Evolutionary conservation across 2,888 invertebrate genomes (phyloP).

Genomic region (Aphodius sticticus): DNA sequence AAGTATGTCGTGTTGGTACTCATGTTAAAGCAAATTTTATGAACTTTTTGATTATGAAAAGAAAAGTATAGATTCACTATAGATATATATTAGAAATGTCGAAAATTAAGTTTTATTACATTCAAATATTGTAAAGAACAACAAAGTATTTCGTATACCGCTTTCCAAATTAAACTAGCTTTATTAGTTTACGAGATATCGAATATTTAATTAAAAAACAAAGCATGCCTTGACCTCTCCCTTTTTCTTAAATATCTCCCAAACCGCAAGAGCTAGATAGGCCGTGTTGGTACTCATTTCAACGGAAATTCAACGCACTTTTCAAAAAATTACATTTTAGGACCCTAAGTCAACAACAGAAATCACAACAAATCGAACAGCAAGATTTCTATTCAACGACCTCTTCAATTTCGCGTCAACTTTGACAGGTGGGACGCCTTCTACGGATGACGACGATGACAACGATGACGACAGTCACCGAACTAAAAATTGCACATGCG

Average conservation of each 20-base stretch:
- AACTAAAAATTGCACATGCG: conserved; percentile 77
- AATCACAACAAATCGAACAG: conserved; percentile 52
- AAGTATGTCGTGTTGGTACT: not conserved
- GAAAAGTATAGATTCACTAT: too few relatives aligned
- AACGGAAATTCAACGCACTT: not conserved
- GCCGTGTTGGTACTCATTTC: not conserved
- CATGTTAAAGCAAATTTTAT: not conserved
- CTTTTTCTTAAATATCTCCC: not conserved
- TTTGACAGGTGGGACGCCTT: conserved; percentile 62
- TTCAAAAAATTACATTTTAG: not conserved
- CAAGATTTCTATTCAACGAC: conserved; percentile 76
- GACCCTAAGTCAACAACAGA: not conserved
- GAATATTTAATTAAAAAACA: not conserved
- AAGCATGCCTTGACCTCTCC: not conserved
- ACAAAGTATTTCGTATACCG: not conserved
- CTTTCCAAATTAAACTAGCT: not conserved
- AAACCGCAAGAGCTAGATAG: not conserved
- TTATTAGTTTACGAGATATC: not conserved
- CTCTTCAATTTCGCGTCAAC: conserved; percentile 69
- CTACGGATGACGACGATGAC: conserved; percentile 67
- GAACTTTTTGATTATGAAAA: not conserved
- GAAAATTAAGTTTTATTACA: not conserved
- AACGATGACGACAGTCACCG: conserved; percentile 65
- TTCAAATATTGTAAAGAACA: not conserved
- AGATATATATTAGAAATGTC: not conserved